These are phyloP conservation scores for Melinaea menophilus DNA, from an alignment of 2,888 invertebrate genomes.

Conservation along the genomic window DNA sequence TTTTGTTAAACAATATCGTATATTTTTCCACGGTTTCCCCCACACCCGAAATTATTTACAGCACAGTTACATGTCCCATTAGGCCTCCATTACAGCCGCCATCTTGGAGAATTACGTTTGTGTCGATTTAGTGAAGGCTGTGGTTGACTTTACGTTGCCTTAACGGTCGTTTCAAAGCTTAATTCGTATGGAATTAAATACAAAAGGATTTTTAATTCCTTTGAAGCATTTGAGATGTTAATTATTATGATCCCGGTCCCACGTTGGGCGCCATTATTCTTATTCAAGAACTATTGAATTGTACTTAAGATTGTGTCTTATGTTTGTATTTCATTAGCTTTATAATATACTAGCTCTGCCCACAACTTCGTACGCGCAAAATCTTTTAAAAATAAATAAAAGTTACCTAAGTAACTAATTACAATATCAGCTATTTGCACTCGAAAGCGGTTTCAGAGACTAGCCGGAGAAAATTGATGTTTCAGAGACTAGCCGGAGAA, in stretches of 20 bases:
- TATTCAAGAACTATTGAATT: too few species aligned
- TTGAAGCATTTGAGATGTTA: too few species aligned
- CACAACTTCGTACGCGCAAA: too few species aligned
- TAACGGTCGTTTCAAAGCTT: conserved; percentile 24
- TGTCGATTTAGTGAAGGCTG: conserved; percentile 24
- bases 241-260: too few species aligned
- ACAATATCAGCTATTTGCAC: not conserved
- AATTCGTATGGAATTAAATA: not conserved
- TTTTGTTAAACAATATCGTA: too few species aligned
- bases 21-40: conserved; percentile 12
- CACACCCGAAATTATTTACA: conserved; percentile 28
- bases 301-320: too few species aligned
- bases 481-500: too few species aligned
- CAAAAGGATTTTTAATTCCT: not conserved
- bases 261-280: too few species aligned
- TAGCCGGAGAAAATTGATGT: too few species aligned
- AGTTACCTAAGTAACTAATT: not conserved
- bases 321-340: too few species aligned
- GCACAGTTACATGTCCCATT: conserved; percentile 52
- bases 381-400: not conserved
- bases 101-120: conserved; percentile 51
- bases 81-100: conserved; percentile 50
- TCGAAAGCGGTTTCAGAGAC: too few species aligned
- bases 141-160: conserved; percentile 25
- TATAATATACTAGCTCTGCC: too few species aligned